Evolutionary conservation across 2,888 invertebrate genomes (phyloP), one percentile per base, ranked within the genome.

Genomic region (Capitulum mitella): DNA sequence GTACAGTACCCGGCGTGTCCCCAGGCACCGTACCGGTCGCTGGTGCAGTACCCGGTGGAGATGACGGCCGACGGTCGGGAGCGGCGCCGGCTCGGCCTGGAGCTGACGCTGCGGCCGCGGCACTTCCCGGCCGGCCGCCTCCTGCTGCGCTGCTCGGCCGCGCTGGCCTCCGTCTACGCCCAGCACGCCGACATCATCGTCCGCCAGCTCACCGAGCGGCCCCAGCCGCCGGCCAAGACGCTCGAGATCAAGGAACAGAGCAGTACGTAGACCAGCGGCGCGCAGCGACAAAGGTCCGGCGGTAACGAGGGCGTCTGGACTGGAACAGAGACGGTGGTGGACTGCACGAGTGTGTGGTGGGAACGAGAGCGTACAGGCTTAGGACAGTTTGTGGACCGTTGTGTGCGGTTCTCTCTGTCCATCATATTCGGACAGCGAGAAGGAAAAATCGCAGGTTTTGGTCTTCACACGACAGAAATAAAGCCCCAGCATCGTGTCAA

Each of bases 1-100:
- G n/a, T 54, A 10, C 54, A 26, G n/a, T 6, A 6, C n/a, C n/a
- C 54, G 26, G n/a, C n/a, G 51, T 22, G 51, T 14, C 14, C 51
- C 16, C 64, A 64, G 64, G 64, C 64, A 19, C 19, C 64, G 32
- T 64, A 64, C 64, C 64, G 58, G n/a, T n/a, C 58, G 58, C n/a
- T 58, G 58, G 58, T n/a, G 58, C 58, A 58, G 58, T 58, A 64
- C 64, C 64, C 64, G 64, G 64, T 64, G 64, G 14, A 14, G 64
- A 64, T 34, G 64, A 0, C 14, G 12, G 64, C 32, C 0, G 64
- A 64, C 64, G 64, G 64, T 2, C 64, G 32, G 64, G 64, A 64
- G 64, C 32, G 34, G 32, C 64, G 64, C 19, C 64, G 19, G 32
- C 64, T 64, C 34, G 64, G 64, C 2, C 64, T 64, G 64, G 29